A percentile compares a stretch with the other conserved stretches of the same genome.
These are phyloP conservation scores for Euglossa dilemma DNA, from an alignment of 1,140 invertebrate genomes.

Conservation along the genomic window DNA sequence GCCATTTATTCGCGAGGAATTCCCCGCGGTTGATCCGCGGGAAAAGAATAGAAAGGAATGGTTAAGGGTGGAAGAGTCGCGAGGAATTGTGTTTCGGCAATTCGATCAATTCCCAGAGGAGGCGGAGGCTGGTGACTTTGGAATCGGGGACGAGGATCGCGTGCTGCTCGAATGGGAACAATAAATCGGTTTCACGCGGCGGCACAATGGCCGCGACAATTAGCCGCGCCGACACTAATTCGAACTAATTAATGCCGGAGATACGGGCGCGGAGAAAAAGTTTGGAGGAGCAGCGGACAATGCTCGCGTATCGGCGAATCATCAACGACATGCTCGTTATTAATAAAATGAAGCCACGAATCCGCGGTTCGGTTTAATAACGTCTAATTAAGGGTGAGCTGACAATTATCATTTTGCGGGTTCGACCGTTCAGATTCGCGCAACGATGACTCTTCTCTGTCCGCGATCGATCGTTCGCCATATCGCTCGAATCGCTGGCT, in stretches of 20 bases:
- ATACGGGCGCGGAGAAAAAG: constrained; percentile 49
- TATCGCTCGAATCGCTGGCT: background rate
- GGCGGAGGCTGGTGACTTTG: constrained; percentile 1
- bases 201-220: constrained; percentile 63
- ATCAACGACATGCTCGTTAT: constrained; percentile 60
- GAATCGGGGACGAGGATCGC: constrained; percentile 47
- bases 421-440: constrained; percentile 2
- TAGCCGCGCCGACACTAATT: constrained; percentile 65
- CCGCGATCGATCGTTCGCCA: background rate
- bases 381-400: constrained; percentile 64
- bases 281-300: constrained; percentile 54
- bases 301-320: constrained; percentile 57
- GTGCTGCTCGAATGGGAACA: constrained; percentile 41
- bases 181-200: constrained; percentile 67
- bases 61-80: constrained; percentile 44
- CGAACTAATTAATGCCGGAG: constrained; percentile 63
- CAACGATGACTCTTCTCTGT: constrained; percentile 34
- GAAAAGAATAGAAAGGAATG: constrained; percentile 13
- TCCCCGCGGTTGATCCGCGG: background rate
- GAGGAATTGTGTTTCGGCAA: constrained; percentile 31
- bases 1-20: constrained; percentile 33
- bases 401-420: constrained; percentile 47
- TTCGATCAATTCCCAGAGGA: constrained; percentile 45
- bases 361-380: constrained; percentile 62
- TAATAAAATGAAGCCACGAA: constrained; percentile 57